A percentile compares a stretch with the other conserved stretches of the same genome.
phyloP scores from a whole-genome alignment of 2,113 vertebrate genomes.

The Talpa occidentalis region DNA sequence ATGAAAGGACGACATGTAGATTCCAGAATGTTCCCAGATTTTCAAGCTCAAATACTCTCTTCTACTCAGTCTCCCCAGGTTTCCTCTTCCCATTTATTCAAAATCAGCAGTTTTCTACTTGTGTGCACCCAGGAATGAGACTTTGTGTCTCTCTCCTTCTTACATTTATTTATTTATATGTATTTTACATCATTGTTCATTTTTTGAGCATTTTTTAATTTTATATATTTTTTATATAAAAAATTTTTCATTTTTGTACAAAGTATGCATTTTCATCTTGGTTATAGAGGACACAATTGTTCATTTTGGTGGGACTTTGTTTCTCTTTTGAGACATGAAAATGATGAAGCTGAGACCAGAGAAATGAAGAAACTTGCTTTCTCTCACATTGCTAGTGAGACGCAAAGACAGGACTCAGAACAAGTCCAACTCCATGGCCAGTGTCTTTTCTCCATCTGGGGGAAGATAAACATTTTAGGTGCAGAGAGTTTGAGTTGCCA shows the following conservation, averaged over 20 bases:
- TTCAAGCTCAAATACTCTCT: background rate
- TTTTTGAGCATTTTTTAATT: no score
- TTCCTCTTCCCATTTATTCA: background rate
- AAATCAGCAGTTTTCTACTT: background rate
- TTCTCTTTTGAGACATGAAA: background rate
- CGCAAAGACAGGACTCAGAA: background rate
- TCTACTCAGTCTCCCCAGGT: background rate
- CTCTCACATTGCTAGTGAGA: background rate
- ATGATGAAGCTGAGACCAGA: background rate
- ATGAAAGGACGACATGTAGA: rapidly evolving
- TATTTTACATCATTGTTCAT: no score
- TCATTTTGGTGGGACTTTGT: no score
- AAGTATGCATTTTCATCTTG: no score
- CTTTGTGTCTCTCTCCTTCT: background rate
- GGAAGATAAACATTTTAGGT: background rate
- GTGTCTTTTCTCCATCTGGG: background rate
- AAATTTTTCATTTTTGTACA: no score
- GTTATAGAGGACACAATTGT: no score
- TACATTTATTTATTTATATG: no score
- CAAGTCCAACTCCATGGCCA: background rate
- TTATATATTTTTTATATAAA: no score
- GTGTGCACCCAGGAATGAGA: background rate
- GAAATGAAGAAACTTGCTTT: background rate
- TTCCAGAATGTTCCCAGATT: background rate
- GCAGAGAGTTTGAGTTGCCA: background rate